These are phyloP conservation scores for Aleiodes sp. DNA, from an alignment of 1,140 invertebrate species.

Conservation along the genomic window DNA sequence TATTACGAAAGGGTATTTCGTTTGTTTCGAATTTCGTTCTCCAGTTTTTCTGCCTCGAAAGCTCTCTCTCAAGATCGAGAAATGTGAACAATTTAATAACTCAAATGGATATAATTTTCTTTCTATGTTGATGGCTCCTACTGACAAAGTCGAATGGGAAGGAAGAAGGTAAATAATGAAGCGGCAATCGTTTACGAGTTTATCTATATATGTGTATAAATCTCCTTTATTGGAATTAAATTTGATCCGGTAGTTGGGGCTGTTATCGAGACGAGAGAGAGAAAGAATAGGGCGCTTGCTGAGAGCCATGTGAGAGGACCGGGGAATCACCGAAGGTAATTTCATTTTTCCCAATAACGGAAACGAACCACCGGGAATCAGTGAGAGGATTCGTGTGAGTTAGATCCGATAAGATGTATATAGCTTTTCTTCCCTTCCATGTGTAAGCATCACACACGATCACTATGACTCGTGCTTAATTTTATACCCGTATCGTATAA, in stretches of 20 bases:
- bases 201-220: slow-evolving; percentile 8
- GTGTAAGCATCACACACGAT: slow-evolving; percentile 11
- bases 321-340: background rate
- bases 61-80: no score
- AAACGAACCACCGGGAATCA: slow-evolving; percentile 19
- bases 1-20: no score
- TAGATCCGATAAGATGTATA: background rate
- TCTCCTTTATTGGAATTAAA: slow-evolving; percentile 19
- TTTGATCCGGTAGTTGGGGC: background rate
- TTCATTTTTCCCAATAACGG: slow-evolving; percentile 30
- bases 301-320: background rate
- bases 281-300: no score
- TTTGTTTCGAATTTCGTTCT: no score
- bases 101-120: no score
- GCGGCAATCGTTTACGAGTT: no score
- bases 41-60: no score
- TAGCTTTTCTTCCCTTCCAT: background rate
- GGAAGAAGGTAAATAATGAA: no score
- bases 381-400: background rate
- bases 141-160: no score
- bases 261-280: no score
- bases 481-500: slow-evolving; percentile 4
- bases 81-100: no score
- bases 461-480: background rate
- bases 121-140: no score